Conservation (phyloP, 2,888 invertebrate species). For the Drymonia ruficornis region DNA sequence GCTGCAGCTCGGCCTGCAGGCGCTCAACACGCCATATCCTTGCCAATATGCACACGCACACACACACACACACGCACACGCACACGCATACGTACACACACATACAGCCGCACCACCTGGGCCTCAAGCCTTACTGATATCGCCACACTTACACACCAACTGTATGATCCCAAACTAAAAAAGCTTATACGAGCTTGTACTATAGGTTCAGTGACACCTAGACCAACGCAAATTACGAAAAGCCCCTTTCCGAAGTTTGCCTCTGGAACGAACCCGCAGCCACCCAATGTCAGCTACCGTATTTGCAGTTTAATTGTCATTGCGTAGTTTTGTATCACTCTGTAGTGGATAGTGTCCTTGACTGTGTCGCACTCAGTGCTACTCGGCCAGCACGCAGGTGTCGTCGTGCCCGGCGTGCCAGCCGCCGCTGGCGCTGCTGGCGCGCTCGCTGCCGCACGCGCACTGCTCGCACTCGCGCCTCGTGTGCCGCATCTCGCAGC, state of each 20-base stretch:
- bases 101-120: background rate
- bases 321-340: too few relatives aligned
- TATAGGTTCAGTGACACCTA: too few relatives aligned
- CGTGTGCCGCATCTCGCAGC: slow-evolving; percentile 95
- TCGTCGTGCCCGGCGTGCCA: slow-evolving; percentile 97
- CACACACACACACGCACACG: slow-evolving; percentile 4
- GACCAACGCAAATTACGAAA: too few relatives aligned
- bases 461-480: slow-evolving; percentile 98
- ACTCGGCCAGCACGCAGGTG: slow-evolving; percentile 88
- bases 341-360: too few relatives aligned
- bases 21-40: slow-evolving; percentile 96
- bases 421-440: slow-evolving; percentile 93
- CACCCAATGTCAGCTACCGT: too few relatives aligned
- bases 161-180: too few relatives aligned
- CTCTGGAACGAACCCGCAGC: too few relatives aligned
- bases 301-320: too few relatives aligned
- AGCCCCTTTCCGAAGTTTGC: too few relatives aligned
- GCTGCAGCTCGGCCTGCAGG: slow-evolving; percentile 96
- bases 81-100: background rate
- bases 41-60: slow-evolving; percentile 34
- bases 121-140: background rate
- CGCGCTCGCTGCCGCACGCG: slow-evolving; percentile 94
- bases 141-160: background rate
- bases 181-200: too few relatives aligned
- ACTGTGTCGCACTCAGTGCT: slow-evolving; percentile 86